Base-by-base conservation (phyloP, 2,113 vertebrate genomes). In the Smithornis capensis region DNA sequence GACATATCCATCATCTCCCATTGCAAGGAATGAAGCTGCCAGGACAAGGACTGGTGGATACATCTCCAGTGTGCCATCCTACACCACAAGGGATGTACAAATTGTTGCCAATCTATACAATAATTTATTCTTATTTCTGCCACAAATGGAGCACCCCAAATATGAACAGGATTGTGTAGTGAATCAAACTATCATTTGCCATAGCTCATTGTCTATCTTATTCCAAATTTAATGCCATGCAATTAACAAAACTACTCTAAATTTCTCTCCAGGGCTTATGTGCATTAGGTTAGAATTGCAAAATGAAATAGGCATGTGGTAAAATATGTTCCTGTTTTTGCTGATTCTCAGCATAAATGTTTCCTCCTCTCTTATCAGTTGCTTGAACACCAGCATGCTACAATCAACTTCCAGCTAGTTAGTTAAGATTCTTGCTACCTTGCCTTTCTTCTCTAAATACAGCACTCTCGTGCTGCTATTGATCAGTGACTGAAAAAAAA, bases 361-460 rank as follows among this genome's bases (percentile, higher is more conserved):
- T 96, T 76, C 80, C 55, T 89, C 22, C 44, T 68, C 71, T 90
- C 87, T 92, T 83, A 88, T 45, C 59, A 75, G 45, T 64, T 64
- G 59, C 52, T 40, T 69, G 73, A 96, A 76, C 44, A 87, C 59
- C 87, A 91, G 75, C 76, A 70, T 19, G 63, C 67, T 75, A 59
- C 75, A 91, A 84, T 83, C 86, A 89, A 64, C 90, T 69, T 86
- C 59, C 88, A 73, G n/a, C 78, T 88, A 96, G 64, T 87, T 94
- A 94, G 94, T 96, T 94, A 95, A 93, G 70, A 95, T 93, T 74
- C 87, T 84, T 95, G 74, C 75, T 71, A 78, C 60, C 91, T 90
- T 89, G 90, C 73, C 94, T 96, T 95, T 94, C 91, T 93, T 93
- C 86, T 93, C 84, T 90, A 96, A 94, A 93, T 70, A 69, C 2